Evolutionary conservation across 2,113 vertebrate genomes (phyloP).

Genomic region (Eublepharis macularius): DNA sequence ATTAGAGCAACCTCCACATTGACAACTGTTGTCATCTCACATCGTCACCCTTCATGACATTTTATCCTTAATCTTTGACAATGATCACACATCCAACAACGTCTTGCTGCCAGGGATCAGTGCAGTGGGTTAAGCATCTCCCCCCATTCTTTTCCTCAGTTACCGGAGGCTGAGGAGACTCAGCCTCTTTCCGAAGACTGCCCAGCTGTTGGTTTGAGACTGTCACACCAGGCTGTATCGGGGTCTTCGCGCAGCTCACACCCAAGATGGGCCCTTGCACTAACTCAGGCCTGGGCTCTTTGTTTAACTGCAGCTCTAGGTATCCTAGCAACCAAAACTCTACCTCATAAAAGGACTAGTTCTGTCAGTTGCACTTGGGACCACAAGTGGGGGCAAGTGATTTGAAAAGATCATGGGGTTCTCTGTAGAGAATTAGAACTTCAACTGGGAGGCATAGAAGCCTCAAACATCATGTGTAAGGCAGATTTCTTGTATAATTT

Average conservation of each 20-base stretch:
- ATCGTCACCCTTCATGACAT: not conserved
- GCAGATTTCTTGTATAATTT: not conserved
- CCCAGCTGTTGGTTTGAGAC: conserved; percentile 26
- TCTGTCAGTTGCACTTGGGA: not conserved
- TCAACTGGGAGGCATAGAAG: not conserved
- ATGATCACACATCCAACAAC: not conserved
- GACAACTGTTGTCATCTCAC: not conserved
- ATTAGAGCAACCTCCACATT: not conserved
- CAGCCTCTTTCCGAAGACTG: conserved; percentile 34
- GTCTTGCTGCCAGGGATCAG: not conserved
- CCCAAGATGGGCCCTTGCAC: conserved; percentile 1
- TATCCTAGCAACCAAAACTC: conserved; percentile 33
- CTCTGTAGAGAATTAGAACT: not conserved
- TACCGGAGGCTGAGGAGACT: conserved; percentile 29
- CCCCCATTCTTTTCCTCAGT: not conserved
- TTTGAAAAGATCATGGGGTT: not conserved
- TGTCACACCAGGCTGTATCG: not conserved
- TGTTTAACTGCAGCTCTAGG: not conserved
- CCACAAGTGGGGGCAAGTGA: not conserved
- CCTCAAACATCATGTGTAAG: not conserved
- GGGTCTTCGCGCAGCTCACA: conserved; percentile 10
- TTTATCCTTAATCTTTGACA: not conserved
- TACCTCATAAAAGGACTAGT: conserved; percentile 20
- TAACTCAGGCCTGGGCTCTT: not conserved
- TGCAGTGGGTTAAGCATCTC: not conserved